phyloP scores from a whole-genome alignment of 2,797 vertebrate genomes.

The Sebastes oblongus region DNA sequence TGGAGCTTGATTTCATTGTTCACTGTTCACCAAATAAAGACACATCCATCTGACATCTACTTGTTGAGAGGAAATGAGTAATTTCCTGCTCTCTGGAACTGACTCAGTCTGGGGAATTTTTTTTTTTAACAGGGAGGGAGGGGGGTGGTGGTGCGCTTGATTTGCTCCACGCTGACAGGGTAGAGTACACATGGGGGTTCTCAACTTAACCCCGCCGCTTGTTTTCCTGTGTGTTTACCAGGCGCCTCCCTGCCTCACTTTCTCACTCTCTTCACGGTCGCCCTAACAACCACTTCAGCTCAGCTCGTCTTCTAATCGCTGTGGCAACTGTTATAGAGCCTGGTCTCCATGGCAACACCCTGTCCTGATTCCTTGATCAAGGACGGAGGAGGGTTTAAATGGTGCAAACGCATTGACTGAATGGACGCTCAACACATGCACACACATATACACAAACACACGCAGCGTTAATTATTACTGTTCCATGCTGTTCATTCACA shows the following conservation, averaged over 20 bases:
- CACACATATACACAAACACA: constrained; percentile 2
- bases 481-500: neutral
- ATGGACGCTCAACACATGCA: constrained; percentile 41
- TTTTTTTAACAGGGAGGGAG: neutral
- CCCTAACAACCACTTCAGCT: constrained; percentile 81
- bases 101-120: constrained; percentile 32
- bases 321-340: constrained; percentile 82
- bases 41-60: constrained; percentile 27
- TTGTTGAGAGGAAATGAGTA: constrained; percentile 51
- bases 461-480: neutral
- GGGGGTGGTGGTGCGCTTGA: neutral
- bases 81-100: constrained; percentile 48
- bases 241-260: constrained; percentile 31
- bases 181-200: constrained; percentile 12
- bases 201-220: constrained; percentile 45
- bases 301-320: constrained; percentile 72
- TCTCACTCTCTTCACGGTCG: constrained; percentile 59
- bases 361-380: constrained; percentile 81
- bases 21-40: constrained; percentile 45
- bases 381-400: constrained; percentile 73
- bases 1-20: neutral
- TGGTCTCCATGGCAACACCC: constrained; percentile 82
- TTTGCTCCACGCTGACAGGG: constrained; percentile 33
- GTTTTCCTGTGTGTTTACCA: constrained; percentile 54
- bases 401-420: constrained; percentile 50